A percentile compares a stretch with the other conserved stretches of the same genome.
phyloP scores from a whole-genome alignment of 2,888 invertebrate genomes.

The Muschampia staudingeri region DNA sequence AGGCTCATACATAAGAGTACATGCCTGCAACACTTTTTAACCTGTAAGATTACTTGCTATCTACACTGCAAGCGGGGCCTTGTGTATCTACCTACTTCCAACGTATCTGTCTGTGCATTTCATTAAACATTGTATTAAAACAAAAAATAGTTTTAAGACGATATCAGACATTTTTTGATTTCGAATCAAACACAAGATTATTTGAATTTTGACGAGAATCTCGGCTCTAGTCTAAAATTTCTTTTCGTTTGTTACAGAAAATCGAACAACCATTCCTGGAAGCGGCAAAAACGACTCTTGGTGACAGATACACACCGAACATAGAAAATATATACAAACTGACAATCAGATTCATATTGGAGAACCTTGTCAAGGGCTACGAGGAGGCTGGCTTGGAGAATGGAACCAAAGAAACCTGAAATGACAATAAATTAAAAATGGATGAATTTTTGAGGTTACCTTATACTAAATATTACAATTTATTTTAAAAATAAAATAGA shows the following conservation, averaged over 20 bases:
- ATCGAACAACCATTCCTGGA: conserved; percentile 97
- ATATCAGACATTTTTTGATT: no score
- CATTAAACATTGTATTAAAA: no score
- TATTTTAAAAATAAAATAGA: neutral
- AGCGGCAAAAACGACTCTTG: conserved; percentile 96
- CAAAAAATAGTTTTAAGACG: no score
- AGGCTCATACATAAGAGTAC: no score
- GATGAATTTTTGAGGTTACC: conserved; percentile 29
- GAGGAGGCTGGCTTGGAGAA: conserved; percentile 85
- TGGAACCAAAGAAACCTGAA: conserved; percentile 63
- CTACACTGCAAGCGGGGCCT: no score
- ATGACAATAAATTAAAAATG: neutral
- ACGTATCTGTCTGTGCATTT: no score
- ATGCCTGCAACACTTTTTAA: no score
- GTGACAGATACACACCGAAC: conserved; percentile 97
- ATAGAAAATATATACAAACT: conserved; percentile 97
- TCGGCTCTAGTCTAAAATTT: neutral
- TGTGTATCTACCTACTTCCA: no score
- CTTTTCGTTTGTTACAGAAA: conserved; percentile 92
- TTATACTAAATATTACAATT: neutral
- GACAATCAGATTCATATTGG: conserved; percentile 97
- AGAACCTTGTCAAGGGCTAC: conserved; percentile 95
- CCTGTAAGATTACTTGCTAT: no score
- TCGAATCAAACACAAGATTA: no score
- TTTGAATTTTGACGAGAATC: neutral